phyloP scores from a whole-genome alignment of 2,113 vertebrate genomes.

The Notiomystis cincta region DNA sequence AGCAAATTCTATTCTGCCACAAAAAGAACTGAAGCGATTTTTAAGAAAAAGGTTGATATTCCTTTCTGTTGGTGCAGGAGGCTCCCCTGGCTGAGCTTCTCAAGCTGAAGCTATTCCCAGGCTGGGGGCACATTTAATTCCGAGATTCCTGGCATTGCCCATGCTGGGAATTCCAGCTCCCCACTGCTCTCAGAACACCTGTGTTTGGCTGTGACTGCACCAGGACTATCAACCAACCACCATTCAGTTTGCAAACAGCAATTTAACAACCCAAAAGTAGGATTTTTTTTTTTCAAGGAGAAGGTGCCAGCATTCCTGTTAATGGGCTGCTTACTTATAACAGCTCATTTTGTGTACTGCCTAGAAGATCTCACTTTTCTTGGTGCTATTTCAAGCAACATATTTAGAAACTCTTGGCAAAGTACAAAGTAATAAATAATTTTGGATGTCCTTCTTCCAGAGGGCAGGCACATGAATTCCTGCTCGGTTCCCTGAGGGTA shows the following conservation, averaged over 20 bases:
- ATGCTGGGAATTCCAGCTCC: background rate
- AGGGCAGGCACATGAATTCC: background rate
- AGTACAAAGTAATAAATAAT: background rate
- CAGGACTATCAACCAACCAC: background rate
- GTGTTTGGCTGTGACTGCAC: background rate
- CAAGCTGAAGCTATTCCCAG: background rate
- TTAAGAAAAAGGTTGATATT: background rate
- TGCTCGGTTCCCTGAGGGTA: background rate
- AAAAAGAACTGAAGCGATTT: background rate
- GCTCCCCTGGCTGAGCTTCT: background rate
- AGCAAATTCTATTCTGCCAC: background rate
- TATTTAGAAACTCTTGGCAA: background rate
- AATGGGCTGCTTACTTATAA: background rate
- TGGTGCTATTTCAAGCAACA: background rate
- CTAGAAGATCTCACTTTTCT: background rate
- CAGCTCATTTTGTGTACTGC: background rate
- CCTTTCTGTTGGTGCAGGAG: background rate
- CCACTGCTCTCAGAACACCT: fast-evolving
- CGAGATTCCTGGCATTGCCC: background rate
- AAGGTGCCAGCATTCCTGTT: background rate
- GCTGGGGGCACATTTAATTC: background rate
- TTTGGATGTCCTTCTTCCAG: background rate
- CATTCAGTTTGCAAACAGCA: background rate
- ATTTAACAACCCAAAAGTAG: background rate
- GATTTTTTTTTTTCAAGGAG: background rate